A percentile compares a stretch with the other conserved stretches of the same genome.
Evolutionary conservation across 2,888 invertebrate genomes (phyloP).

Genomic region (Hedya salicella): DNA sequence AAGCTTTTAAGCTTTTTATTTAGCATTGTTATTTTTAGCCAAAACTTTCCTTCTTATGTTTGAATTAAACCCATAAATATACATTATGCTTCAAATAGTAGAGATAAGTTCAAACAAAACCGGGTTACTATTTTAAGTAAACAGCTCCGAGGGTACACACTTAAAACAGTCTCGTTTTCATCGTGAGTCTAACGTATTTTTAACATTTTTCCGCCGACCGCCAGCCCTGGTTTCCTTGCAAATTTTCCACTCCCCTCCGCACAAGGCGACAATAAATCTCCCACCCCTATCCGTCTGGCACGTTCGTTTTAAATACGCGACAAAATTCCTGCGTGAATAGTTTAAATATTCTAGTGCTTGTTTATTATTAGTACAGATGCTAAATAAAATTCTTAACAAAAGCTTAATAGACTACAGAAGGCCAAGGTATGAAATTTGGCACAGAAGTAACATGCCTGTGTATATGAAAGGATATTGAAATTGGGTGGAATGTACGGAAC

Average conservation of each 20-base stretch:
- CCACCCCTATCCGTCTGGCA: constrained; percentile 45
- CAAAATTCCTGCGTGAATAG: constrained; percentile 28
- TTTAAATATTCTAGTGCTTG: constrained; percentile 12
- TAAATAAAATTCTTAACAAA: background rate
- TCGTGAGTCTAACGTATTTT: constrained; percentile 1
- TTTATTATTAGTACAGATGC: background rate
- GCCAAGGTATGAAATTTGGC: too few relatives aligned
- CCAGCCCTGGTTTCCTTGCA: constrained; percentile 47
- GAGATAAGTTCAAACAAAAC: too few relatives aligned
- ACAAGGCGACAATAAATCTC: constrained; percentile 49
- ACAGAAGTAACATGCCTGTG: too few relatives aligned
- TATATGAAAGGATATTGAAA: too few relatives aligned
- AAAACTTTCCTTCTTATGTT: too few relatives aligned
- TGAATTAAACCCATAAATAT: too few relatives aligned
- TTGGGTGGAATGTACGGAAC: too few relatives aligned
- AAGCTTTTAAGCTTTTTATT: too few relatives aligned
- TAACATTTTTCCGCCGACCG: constrained; percentile 27
- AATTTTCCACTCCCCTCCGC: constrained; percentile 49
- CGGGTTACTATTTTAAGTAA: too few relatives aligned
- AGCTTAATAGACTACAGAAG: too few relatives aligned
- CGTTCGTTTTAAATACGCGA: constrained; percentile 36
- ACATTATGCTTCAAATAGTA: too few relatives aligned
- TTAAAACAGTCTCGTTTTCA: background rate
- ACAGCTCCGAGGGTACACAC: background rate
- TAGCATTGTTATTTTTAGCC: too few relatives aligned